Conservation (phyloP, 2,113 vertebrate genomes). For the Prochilodus magdalenae region DNA sequence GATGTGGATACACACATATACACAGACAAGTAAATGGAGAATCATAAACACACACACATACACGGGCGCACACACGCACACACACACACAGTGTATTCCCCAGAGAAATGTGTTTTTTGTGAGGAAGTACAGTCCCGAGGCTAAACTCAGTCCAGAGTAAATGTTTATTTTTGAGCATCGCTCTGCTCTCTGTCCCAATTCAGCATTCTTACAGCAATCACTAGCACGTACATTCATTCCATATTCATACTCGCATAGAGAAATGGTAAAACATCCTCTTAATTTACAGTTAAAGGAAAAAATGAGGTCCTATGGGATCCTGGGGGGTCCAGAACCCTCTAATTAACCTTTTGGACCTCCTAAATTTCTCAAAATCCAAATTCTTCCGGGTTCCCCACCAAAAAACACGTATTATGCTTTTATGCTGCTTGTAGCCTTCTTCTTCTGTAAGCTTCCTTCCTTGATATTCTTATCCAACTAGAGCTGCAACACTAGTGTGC, state of each 20-base stretch:
- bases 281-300: no score
- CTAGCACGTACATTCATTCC: neutral
- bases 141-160: neutral
- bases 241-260: slow-evolving; percentile 33
- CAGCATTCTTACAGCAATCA: neutral
- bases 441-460: no score
- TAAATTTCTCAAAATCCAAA: no score
- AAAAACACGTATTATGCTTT: no score
- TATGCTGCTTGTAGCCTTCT: no score
- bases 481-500: no score
- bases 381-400: no score
- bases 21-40: slow-evolving; percentile 23
- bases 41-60: slow-evolving; percentile 28
- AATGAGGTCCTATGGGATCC: no score
- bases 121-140: neutral
- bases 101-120: neutral
- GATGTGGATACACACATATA: slow-evolving; percentile 34
- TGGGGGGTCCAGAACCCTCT: no score
- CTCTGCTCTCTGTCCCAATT: neutral
- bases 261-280: neutral
- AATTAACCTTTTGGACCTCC: no score
- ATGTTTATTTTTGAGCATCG: slow-evolving; percentile 24
- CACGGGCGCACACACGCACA: slow-evolving; percentile 42
- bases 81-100: neutral
- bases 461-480: no score